Evolutionary conservation across 2,888 invertebrate species (phyloP).

Genomic region (Chrysina gloriosa): DNA sequence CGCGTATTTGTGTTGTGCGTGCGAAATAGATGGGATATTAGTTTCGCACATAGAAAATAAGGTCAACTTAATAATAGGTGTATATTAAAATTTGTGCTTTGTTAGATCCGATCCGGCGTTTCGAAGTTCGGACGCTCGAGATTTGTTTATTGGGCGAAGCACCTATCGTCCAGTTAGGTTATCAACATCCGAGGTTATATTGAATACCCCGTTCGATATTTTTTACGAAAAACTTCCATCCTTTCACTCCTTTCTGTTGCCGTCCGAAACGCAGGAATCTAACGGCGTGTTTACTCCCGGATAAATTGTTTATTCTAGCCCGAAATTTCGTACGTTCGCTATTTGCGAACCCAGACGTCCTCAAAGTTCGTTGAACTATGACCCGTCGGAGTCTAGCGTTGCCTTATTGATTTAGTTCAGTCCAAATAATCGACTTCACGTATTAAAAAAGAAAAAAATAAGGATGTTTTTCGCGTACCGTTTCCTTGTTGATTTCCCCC

Average conservation of each 20-base stretch:
- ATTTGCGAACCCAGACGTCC: constrained; percentile 34
- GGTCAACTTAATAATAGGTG: constrained; percentile 14
- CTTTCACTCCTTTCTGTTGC: too few relatives aligned
- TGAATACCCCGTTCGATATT: too few relatives aligned
- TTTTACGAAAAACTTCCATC: too few relatives aligned
- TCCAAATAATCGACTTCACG: constrained; percentile 10
- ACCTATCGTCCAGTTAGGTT: too few relatives aligned
- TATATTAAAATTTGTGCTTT: constrained; percentile 2
- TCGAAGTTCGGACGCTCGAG: too few relatives aligned
- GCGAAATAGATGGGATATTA: too few relatives aligned
- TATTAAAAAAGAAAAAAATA: background rate
- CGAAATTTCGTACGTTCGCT: background rate
- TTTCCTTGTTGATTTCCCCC: too few relatives aligned
- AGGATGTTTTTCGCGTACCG: background rate
- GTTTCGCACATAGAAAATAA: constrained; percentile 6
- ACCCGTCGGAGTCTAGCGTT: constrained; percentile 42
- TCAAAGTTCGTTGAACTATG: constrained; percentile 48
- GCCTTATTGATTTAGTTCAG: constrained; percentile 42
- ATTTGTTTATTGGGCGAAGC: too few relatives aligned
- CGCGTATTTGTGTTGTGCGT: too few relatives aligned
- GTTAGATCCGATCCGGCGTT: background rate
- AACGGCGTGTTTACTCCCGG: too few relatives aligned
- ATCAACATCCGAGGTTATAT: too few relatives aligned
- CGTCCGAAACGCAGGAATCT: too few relatives aligned
- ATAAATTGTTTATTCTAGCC: constrained; percentile 3